Base-by-base conservation (phyloP, 2,113 vertebrate species). In the Tachuris rubrigastra region DNA sequence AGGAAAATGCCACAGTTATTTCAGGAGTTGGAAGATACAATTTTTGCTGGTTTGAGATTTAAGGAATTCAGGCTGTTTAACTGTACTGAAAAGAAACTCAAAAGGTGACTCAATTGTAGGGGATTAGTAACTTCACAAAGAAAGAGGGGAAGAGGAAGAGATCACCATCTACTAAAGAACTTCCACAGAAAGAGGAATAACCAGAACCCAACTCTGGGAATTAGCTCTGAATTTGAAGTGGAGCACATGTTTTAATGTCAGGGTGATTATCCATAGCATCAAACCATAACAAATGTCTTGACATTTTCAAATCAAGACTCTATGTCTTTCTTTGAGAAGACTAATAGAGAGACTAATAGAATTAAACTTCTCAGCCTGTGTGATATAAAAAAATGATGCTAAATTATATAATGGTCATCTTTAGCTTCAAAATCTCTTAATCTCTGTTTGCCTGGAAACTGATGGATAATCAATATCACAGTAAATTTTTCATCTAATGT, bases 271-370 rank as follows among this genome's bases (percentile, higher is more conserved):
- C 84, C 87, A 92, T 85, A 89, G 66, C 83, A 89, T 89, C 80
- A 89, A 46, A 94, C 77, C 89, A n/a, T 89, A 90, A 95, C 89
- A 66, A 87, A 85, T 94, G 73, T 72, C 94, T 90, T 95, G 94
- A 82, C 93, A 93, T 95, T 97, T 95, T 93, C 89, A 95, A 90
- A 81, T 78, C 65, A 90, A 95, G 94, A 60, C 73, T 87, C 65
- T 92, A 89, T 68, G 73, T 89, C 91, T 95, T 95, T 65, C 83
- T 89, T 87, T 50, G 68, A 47, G 41, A 30, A 63, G 58, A 37
- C 44, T 87, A 95, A 94, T 91, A 68, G 52, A 44, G 33, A 63
- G 58, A 37, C 44, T 87, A 95, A 94, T 91, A 79, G 42, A 87
- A 95, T 94, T 90, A 91, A 96, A 85, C 27, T 72, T 77, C 49